phyloP scores from a whole-genome alignment of 2,113 vertebrate genomes.

The Ondatra zibethicus region DNA sequence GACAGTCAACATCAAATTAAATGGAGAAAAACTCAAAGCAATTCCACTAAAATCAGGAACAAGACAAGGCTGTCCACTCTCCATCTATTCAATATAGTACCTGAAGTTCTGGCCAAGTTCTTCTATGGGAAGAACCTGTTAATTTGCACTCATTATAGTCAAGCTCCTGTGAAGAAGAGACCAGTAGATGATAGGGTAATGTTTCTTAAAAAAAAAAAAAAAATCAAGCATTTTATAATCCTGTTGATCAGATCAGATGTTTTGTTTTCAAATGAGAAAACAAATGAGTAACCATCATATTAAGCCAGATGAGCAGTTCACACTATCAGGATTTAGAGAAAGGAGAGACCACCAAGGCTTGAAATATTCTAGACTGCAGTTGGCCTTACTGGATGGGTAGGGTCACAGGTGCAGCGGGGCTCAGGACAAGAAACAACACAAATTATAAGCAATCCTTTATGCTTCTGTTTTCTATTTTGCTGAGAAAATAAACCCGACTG shows the following conservation, averaged over 20 bases:
- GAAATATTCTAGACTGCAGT: background rate
- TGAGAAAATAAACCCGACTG: background rate
- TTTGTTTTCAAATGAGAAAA: no score
- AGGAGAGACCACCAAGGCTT: no score
- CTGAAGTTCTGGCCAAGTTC: background rate
- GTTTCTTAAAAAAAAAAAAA: no score
- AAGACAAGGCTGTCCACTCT: no score
- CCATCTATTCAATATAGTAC: no score
- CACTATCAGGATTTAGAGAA: no score
- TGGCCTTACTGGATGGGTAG: background rate
- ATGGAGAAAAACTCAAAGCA: no score
- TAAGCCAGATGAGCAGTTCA: no score
- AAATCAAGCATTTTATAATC: conserved; percentile 2
- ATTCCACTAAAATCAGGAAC: no score
- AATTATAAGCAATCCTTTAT: background rate
- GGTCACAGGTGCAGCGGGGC: background rate
- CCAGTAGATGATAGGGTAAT: background rate
- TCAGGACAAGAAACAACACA: background rate
- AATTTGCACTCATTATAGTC: background rate
- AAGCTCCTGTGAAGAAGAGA: background rate
- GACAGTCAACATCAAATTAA: no score
- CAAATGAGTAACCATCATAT: no score
- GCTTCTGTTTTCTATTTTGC: conserved; percentile 6
- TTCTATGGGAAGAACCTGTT: background rate
- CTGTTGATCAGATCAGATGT: background rate